phyloP scores from a whole-genome alignment of 1,140 invertebrate species.

The Thaumatotibia leucotreta region DNA sequence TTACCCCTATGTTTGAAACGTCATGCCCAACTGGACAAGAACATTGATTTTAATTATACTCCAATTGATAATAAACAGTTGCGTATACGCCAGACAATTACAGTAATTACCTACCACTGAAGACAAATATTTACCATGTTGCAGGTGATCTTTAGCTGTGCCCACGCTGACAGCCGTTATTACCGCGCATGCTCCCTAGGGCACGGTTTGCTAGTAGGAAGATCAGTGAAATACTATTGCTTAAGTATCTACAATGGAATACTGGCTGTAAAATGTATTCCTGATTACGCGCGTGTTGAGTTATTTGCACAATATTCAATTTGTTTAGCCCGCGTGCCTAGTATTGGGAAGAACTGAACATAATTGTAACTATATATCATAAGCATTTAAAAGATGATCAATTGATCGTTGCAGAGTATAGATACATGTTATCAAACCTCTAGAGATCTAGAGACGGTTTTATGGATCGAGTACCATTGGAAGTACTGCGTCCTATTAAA shows the following conservation, averaged over 20 bases:
- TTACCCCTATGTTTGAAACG: neutral
- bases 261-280: neutral
- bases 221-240: slow-evolving; percentile 6
- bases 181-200: slow-evolving; percentile 45
- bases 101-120: slow-evolving; percentile 57
- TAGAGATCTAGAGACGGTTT: too few relatives aligned
- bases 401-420: too few relatives aligned
- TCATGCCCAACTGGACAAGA: neutral
- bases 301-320: neutral
- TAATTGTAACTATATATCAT: too few relatives aligned
- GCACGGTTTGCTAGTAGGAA: slow-evolving; percentile 27
- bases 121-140: slow-evolving; percentile 70
- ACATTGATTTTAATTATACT: slow-evolving; percentile 8
- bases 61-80: slow-evolving; percentile 10
- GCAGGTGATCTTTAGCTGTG: slow-evolving; percentile 55
- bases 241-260: neutral
- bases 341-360: too few relatives aligned
- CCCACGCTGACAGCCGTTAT: slow-evolving; percentile 56
- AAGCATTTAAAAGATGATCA: too few relatives aligned
- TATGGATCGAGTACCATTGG: too few relatives aligned
- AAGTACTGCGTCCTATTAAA: too few relatives aligned
- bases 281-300: neutral
- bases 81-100: slow-evolving; percentile 31
- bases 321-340: neutral
- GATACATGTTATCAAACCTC: too few relatives aligned